Base-by-base conservation (phyloP, 2,888 invertebrate species). In the Agelastica alni region DNA sequence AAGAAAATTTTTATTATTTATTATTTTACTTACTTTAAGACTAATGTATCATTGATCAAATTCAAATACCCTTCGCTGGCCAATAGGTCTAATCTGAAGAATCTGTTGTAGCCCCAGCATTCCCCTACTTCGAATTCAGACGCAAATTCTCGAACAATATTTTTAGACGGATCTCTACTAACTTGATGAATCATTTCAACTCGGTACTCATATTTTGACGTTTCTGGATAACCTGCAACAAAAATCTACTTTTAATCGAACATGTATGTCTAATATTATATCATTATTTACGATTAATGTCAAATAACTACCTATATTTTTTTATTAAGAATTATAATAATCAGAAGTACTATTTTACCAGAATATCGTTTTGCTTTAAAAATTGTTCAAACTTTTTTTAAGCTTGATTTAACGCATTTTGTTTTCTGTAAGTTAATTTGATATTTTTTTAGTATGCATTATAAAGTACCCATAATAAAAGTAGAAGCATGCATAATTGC, bases 121-220 rank as follows among this genome's bases (percentile, higher is more conserved):
- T 96, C 95, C 31, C 94, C 95, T 42, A 95, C 92, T 78, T 95
- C 95, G 79, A 96, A 96, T 78, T 95, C 95, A 0, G 94, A 94
- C 0, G 95, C 94, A 78, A 95, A 96, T 80, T 96, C 95, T 34
- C 95, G 82, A 13, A 94, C 91, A 61, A 96, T 93, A 73, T 95
- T 95, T 80, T 91, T 91, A 42, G 86, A 85, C 0, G 86, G 82
- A 70, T 93, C 93, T 37, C 88, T 82, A 0, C 90, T 88, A 18
- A 88, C 88, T 74, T 94, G 94, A 75, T 96, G 93, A 49, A 96
- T 87, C 95, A 96, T 94, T 80, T 96, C 95, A 32, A 96, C 93
- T 56, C 95, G 84, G 74, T 95, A 95, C 75, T 95, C 94, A 75
- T 94, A 93, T 89, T 94, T 95, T 46, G 94, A 93, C 3, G 92